phyloP scores from a whole-genome alignment of 2,113 vertebrate species.

The Laterallus jamaicensis region DNA sequence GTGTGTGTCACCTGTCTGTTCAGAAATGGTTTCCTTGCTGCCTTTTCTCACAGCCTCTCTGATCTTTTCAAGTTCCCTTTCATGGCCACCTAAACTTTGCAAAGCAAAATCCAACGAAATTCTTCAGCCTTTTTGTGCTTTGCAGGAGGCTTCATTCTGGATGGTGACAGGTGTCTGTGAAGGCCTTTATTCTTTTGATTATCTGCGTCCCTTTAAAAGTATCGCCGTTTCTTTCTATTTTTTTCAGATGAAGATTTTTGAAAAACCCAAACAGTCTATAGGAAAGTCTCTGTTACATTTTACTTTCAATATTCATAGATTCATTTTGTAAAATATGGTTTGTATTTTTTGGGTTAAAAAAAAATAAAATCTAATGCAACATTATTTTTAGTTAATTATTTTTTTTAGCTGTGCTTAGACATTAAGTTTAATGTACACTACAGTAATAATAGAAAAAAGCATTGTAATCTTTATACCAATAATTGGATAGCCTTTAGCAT shows the following conservation, averaged over 20 bases:
- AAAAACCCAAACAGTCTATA: neutral
- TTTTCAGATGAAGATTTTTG: neutral
- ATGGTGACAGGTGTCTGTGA: neutral
- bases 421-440: neutral
- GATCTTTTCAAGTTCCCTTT: neutral
- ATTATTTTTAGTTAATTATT: constrained; percentile 27
- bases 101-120: neutral
- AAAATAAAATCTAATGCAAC: neutral
- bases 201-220: neutral
- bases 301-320: neutral
- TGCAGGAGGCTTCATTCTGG: neutral
- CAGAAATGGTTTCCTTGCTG: neutral
- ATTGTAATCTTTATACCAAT: neutral
- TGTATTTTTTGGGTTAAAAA: neutral
- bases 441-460: neutral
- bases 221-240: neutral
- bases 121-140: neutral
- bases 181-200: neutral
- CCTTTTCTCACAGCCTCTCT: neutral
- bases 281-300: neutral
- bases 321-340: neutral
- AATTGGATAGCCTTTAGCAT: neutral
- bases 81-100: neutral
- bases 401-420: neutral
- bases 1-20: neutral